Percentiles rank a stretch among this genome's conserved stretches.
phyloP scores from a whole-genome alignment of 1,140 invertebrate species.

The Apis laboriosa region DNA sequence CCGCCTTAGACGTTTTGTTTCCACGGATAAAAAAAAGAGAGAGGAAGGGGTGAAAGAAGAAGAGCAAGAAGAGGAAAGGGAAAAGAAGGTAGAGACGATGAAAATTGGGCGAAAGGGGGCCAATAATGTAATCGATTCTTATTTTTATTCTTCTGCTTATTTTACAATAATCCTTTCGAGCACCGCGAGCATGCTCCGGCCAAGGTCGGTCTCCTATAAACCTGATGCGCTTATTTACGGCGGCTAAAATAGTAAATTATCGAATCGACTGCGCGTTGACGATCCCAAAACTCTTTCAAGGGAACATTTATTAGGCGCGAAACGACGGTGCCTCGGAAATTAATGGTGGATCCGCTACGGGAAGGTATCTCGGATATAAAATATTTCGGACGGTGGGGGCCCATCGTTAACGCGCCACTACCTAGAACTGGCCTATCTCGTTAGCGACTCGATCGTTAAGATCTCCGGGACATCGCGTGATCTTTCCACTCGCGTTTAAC shows the following conservation, averaged over 20 bases:
- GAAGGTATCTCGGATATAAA: slow-evolving; percentile 60
- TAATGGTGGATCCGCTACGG: slow-evolving; percentile 59
- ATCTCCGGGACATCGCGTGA: slow-evolving; percentile 61
- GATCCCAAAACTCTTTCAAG: slow-evolving; percentile 47
- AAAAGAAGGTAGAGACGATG: background rate
- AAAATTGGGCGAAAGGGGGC: background rate
- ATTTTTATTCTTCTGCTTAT: slow-evolving; percentile 22
- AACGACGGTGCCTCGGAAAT: slow-evolving; percentile 65
- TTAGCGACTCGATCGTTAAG: slow-evolving; percentile 69
- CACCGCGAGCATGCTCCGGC: too few relatives aligned
- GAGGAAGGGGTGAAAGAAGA: background rate
- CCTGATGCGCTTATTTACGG: slow-evolving; percentile 55
- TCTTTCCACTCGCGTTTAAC: slow-evolving; percentile 56
- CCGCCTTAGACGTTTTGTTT: slow-evolving; percentile 13
- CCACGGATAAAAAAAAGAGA: background rate
- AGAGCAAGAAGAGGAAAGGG: too few relatives aligned
- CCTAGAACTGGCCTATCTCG: slow-evolving; percentile 70
- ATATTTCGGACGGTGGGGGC: slow-evolving; percentile 63
- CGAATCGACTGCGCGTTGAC: slow-evolving; percentile 63
- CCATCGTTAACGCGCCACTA: slow-evolving; percentile 64
- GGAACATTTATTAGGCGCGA: slow-evolving; percentile 65
- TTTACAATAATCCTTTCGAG: slow-evolving; percentile 35
- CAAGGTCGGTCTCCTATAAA: slow-evolving; percentile 36
- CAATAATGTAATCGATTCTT: background rate
- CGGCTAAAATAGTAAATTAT: slow-evolving; percentile 68